Conservation (phyloP, 1,140 invertebrate species). For the Leptonema lineaticorne region DNA sequence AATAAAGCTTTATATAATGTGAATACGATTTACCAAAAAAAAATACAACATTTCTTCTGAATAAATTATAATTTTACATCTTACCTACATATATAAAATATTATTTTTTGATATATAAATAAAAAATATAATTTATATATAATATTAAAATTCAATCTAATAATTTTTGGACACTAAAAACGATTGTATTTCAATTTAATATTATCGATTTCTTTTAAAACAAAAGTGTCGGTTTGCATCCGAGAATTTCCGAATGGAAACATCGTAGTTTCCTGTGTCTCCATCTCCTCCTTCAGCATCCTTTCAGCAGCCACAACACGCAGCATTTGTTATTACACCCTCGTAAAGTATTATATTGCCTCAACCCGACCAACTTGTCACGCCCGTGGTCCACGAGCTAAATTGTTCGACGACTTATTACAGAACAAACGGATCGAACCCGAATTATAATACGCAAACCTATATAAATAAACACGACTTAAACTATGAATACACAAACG, state of each 20-base stretch:
- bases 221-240: background rate
- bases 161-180: too few species aligned
- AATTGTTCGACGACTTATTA: slow-evolving; percentile 3
- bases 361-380: slow-evolving; percentile 22
- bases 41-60: too few species aligned
- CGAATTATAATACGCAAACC: background rate
- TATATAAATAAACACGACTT: background rate
- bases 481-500: background rate
- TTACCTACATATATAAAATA: too few species aligned
- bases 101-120: too few species aligned
- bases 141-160: too few species aligned
- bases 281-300: slow-evolving; percentile 27
- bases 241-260: background rate
- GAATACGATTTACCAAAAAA: too few species aligned
- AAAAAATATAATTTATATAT: too few species aligned
- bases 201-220: too few species aligned
- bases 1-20: too few species aligned
- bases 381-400: slow-evolving; percentile 13
- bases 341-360: slow-evolving; percentile 43
- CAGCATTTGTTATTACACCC: slow-evolving; percentile 42
- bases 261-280: slow-evolving; percentile 24
- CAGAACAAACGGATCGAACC: background rate
- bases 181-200: too few species aligned
- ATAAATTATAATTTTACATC: too few species aligned
- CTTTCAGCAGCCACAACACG: slow-evolving; percentile 32